Evolutionary conservation across 2,888 invertebrate genomes (phyloP).

Genomic region (Amorpha juglandis): DNA sequence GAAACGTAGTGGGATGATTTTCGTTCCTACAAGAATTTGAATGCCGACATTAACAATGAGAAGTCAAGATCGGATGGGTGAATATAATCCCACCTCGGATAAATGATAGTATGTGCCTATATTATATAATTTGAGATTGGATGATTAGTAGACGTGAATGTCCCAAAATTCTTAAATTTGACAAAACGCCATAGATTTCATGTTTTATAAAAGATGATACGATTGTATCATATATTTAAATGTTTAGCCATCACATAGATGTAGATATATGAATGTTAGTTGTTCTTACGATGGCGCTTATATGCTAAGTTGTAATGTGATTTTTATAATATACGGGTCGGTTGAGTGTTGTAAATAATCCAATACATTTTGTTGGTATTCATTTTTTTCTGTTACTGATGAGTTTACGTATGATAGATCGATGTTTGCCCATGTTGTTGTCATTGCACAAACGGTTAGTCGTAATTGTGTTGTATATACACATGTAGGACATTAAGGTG

Average conservation of each 20-base stretch:
- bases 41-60: neutral
- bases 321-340: slow-evolving; percentile 26
- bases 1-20: slow-evolving; percentile 6
- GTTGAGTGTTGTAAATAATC: slow-evolving; percentile 24
- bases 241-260: slow-evolving; percentile 72
- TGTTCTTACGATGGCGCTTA: slow-evolving; percentile 48
- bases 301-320: slow-evolving; percentile 25
- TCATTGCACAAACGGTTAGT: slow-evolving; percentile 22
- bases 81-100: slow-evolving; percentile 9
- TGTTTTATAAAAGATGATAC: slow-evolving; percentile 34
- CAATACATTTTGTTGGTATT: slow-evolving; percentile 18
- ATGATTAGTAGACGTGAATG: neutral
- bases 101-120: slow-evolving; percentile 20
- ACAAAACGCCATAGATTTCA: slow-evolving; percentile 6
- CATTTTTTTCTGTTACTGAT: neutral
- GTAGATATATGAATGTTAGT: slow-evolving; percentile 80
- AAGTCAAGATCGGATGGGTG: slow-evolving; percentile 17
- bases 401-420: slow-evolving; percentile 8
- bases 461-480: slow-evolving; percentile 24
- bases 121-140: slow-evolving; percentile 17
- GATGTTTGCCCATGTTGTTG: slow-evolving; percentile 16
- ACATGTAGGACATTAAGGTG: slow-evolving; percentile 13
- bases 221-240: slow-evolving; percentile 53
- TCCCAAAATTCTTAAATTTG: slow-evolving; percentile 5
- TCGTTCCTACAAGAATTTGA: slow-evolving; percentile 14